phyloP scores from a whole-genome alignment of 1,140 invertebrate genomes.

The Mycetomoellerius zeteki region DNA sequence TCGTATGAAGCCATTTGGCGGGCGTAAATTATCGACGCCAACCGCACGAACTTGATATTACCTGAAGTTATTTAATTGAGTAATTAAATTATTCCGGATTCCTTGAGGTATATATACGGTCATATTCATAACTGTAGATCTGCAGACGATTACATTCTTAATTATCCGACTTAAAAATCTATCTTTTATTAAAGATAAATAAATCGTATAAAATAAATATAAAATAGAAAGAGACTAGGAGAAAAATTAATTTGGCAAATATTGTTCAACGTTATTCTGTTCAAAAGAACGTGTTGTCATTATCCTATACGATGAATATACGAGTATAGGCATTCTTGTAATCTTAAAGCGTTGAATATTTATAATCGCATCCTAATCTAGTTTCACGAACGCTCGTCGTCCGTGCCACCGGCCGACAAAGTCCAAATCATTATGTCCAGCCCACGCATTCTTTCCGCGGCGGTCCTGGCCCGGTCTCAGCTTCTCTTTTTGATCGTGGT shows the following conservation, averaged over 20 bases:
- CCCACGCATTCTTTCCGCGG: conserved; percentile 83
- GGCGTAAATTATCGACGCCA: conserved; percentile 35
- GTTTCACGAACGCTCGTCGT: conserved; percentile 64
- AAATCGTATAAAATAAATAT: background rate
- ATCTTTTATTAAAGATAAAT: background rate
- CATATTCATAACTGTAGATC: conserved; percentile 1
- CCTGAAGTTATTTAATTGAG: conserved; percentile 36
- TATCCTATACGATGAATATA: background rate
- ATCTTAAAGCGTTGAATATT: conserved; percentile 63
- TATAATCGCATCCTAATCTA: conserved; percentile 69
- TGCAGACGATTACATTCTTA: background rate
- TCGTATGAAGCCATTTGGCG: conserved; percentile 35
- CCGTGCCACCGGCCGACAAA: conserved; percentile 78
- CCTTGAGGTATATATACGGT: background rate
- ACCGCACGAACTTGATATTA: background rate
- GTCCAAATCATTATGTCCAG: conserved; percentile 83
- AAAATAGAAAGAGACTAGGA: background rate
- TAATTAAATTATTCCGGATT: conserved; percentile 45
- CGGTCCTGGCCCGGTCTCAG: conserved; percentile 72
- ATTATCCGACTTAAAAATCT: background rate
- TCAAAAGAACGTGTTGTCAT: background rate
- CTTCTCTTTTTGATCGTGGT: conserved; percentile 76
- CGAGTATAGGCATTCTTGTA: background rate
- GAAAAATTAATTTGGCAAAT: background rate
- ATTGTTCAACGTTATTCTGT: background rate